Percentiles rank a stretch among this genome's conserved stretches.
phyloP scores from a whole-genome alignment of 1,140 invertebrate species.

The Thaumetopoea pityocampa region DNA sequence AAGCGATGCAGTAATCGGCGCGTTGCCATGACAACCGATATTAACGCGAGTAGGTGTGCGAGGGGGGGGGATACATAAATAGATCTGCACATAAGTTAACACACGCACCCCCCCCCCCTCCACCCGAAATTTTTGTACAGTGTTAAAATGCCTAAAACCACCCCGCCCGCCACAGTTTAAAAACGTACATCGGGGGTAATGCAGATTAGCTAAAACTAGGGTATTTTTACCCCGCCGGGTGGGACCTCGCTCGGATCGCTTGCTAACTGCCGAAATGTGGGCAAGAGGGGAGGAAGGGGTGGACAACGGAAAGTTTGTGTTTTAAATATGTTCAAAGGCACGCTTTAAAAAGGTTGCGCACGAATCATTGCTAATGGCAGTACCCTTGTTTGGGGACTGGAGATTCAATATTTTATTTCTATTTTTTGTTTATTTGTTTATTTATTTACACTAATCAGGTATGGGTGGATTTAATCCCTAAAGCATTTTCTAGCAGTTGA shows the following conservation, averaged over 20 bases:
- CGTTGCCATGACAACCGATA: constrained; percentile 66
- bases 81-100: constrained; percentile 67
- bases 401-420: too few relatives aligned
- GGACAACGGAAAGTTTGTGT: constrained; percentile 57
- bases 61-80: constrained; percentile 58
- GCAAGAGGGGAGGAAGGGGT: constrained; percentile 26
- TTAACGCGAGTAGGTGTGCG: constrained; percentile 62
- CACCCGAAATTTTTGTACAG: constrained; percentile 67
- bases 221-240: constrained; percentile 70
- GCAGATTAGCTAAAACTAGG: constrained; percentile 78
- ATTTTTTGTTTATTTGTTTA: too few relatives aligned
- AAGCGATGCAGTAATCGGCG: constrained; percentile 63
- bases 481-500: too few relatives aligned
- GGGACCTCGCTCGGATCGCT: constrained; percentile 42
- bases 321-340: constrained; percentile 73
- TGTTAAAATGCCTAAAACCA: constrained; percentile 69
- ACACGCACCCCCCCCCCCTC: constrained; percentile 35
- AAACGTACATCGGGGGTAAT: constrained; percentile 48
- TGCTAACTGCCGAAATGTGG: constrained; percentile 70
- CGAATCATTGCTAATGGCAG: constrained; percentile 62
- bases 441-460: too few relatives aligned
- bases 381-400: constrained; percentile 32
- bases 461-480: too few relatives aligned
- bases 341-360: constrained; percentile 59
- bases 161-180: constrained; percentile 60